Evolutionary conservation across 2,797 vertebrate genomes (phyloP), one percentile per base, ranked within the genome.

Genomic region (Chaetophractus vellerosus): DNA sequence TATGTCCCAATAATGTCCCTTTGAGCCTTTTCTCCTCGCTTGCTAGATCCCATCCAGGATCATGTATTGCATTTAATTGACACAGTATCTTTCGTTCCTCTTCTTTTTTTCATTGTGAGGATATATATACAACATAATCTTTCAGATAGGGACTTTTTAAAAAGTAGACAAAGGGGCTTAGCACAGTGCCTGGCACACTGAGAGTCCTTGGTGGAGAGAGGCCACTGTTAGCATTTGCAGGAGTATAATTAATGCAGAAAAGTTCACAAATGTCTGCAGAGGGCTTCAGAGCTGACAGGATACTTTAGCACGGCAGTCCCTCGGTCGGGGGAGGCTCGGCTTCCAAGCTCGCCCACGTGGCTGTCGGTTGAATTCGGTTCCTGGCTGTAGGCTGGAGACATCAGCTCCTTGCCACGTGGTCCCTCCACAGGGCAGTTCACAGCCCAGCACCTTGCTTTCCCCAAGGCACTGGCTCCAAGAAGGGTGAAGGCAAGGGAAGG

Each of bases 381-480:
- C 68, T 0, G 6, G 41, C 68, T 9, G 0, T 19, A 31, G 55
- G 23, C 18, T 0, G 0, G 61, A 72, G n/a, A 33, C 45, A 0
- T 55, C 63, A 28, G 38, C 64, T 91, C 41, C 63, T 15, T 1
- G 31, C 59, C 68, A 38, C 2, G 1, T 19, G n/a, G 80, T 50
- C 57, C 64, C 45, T 57, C 74, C 28, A 9, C 2, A 0, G 10
- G 50, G 41, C 36, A 1, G 36, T 74, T 68, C 36, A 33, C 23
- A 24, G 14, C n/a, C 41, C 28, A 24, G 50, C 23, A 52, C 9
- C 41, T 50, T 7, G 15, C 36, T 18, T 38, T 38, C 69, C 28
- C 52, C 23, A 5, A 6, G 9, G n/a, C 0, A 0, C 59, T n/a
- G 33, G 84, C 16, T 28, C 24, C 1, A 0, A 52, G 33, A 31